Conservation (phyloP, 1,140 invertebrate genomes). For the Brachionus rubens region DNA sequence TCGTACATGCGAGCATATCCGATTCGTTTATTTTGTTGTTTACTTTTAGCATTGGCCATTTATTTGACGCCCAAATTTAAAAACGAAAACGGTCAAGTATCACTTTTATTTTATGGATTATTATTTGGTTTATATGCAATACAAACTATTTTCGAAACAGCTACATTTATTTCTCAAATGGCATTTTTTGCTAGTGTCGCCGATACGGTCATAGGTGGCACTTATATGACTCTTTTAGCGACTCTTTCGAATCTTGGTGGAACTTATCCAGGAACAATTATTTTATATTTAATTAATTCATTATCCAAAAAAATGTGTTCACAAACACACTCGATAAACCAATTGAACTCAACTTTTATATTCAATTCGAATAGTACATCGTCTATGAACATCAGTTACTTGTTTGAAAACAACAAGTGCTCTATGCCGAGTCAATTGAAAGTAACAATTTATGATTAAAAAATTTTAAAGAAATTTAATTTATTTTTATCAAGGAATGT, state of each 20-base stretch:
- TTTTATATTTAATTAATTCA: slow-evolving; percentile 17
- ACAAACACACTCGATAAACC: background rate
- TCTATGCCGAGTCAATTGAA: background rate
- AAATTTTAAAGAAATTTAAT: background rate
- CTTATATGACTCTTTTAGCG: slow-evolving; percentile 98
- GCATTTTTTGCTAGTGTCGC: slow-evolving; percentile 79
- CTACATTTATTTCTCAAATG: slow-evolving; percentile 64
- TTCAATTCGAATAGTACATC: background rate
- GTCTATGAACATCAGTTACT: no score
- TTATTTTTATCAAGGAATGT: slow-evolving; percentile 62
- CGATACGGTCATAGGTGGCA: slow-evolving; percentile 89
- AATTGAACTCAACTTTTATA: background rate
- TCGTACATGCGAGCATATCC: slow-evolving; percentile 85
- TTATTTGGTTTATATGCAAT: background rate
- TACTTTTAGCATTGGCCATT: slow-evolving; percentile 67
- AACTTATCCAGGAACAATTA: background rate
- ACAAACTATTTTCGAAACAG: background rate
- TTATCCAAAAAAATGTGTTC: background rate
- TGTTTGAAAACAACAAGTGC: background rate
- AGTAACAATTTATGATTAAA: background rate
- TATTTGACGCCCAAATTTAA: slow-evolving; percentile 25
- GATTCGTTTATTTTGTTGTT: slow-evolving; percentile 67
- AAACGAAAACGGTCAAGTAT: background rate
- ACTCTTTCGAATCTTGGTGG: slow-evolving; percentile 84
- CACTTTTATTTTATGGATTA: background rate